A percentile compares a stretch with the other conserved stretches of the same genome.
Conservation (phyloP, 2,113 vertebrate genomes). For the Panurus biarmicus region DNA sequence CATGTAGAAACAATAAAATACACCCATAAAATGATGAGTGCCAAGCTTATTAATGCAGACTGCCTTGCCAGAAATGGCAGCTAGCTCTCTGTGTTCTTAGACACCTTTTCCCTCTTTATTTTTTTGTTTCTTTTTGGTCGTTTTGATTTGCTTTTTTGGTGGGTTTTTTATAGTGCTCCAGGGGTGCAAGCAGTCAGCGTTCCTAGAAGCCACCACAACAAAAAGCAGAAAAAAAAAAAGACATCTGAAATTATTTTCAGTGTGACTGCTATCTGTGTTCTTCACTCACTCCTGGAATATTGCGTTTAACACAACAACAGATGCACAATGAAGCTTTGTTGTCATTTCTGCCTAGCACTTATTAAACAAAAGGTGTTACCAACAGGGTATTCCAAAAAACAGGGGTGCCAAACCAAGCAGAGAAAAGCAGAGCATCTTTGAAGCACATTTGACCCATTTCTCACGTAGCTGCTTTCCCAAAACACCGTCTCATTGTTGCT, state of each 20-base stretch:
- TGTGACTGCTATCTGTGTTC: background rate
- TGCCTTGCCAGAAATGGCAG: background rate
- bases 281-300: background rate
- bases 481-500: background rate
- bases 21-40: conserved; percentile 10
- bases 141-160: background rate
- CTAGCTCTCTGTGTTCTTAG: background rate
- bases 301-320: background rate
- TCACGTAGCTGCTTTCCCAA: background rate
- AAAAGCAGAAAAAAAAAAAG: background rate
- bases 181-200: background rate
- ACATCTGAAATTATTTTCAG: background rate
- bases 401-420: background rate
- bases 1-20: conserved; percentile 57
- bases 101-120: background rate
- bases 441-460: background rate
- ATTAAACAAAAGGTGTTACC: background rate
- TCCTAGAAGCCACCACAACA: background rate
- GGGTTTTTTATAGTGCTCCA: background rate
- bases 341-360: background rate
- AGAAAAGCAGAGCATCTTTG: background rate
- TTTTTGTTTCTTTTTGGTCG: background rate
- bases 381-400: background rate
- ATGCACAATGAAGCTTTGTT: background rate
- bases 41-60: conserved; percentile 10